Evolutionary conservation across 2,113 vertebrate genomes (phyloP).

Genomic region (Nannospalax galili): DNA sequence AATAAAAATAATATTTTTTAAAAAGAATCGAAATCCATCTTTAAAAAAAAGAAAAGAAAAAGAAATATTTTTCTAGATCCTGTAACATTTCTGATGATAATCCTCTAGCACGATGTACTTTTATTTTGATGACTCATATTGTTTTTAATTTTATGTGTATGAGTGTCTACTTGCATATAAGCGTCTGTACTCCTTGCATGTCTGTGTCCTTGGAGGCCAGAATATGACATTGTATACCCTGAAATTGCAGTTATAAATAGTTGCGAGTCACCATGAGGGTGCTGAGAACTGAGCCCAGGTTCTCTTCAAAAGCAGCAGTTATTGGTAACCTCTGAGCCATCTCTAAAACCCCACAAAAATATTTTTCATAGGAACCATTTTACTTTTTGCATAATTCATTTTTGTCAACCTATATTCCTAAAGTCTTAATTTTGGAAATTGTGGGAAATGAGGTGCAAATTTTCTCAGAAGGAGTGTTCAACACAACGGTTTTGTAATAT

Average conservation of each 20-base stretch:
- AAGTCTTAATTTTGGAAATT: neutral
- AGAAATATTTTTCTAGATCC: neutral
- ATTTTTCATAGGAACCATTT: neutral
- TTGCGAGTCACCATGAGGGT: too few relatives aligned
- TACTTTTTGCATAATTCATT: neutral
- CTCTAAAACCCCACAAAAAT: too few relatives aligned
- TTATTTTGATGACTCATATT: neutral
- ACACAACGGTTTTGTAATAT: neutral
- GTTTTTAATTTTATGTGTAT: neutral
- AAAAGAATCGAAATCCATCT: too few relatives aligned
- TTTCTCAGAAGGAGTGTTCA: neutral
- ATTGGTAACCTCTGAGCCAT: too few relatives aligned
- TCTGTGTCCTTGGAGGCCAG: too few relatives aligned
- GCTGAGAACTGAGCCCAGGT: too few relatives aligned
- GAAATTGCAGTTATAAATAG: too few relatives aligned
- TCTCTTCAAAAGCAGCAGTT: too few relatives aligned
- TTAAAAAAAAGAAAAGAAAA: too few relatives aligned
- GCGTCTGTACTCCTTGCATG: too few relatives aligned
- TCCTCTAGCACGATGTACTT: neutral
- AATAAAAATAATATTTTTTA: neutral
- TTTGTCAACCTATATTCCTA: neutral
- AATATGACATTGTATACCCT: too few relatives aligned
- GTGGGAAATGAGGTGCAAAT: neutral
- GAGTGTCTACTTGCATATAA: too few relatives aligned
- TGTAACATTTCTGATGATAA: neutral